These are phyloP conservation scores for Agrilus planipennis DNA, from an alignment of 1,140 invertebrate genomes.

Conservation along the genomic window DNA sequence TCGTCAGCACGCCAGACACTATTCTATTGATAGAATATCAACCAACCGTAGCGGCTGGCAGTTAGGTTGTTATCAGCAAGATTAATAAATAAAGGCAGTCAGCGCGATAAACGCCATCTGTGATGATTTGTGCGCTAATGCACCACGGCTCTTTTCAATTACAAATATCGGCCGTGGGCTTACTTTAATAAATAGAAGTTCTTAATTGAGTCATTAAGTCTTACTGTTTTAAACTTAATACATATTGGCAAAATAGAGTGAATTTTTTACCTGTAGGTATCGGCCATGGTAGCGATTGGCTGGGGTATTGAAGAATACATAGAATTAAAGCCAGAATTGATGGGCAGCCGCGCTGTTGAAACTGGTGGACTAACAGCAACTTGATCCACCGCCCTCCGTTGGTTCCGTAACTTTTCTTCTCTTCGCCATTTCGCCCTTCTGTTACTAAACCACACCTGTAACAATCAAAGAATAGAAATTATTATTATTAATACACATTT, in stretches of 20 bases:
- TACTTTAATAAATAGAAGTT: too few species aligned
- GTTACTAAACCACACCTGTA: conserved; percentile 96
- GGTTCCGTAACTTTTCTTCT: conserved; percentile 92
- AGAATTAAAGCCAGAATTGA: conserved; percentile 68
- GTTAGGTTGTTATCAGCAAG: too few species aligned
- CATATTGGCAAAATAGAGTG: not conserved
- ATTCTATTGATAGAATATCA: too few species aligned
- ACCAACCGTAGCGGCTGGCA: too few species aligned
- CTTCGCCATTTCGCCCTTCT: conserved; percentile 95
- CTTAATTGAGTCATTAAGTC: too few species aligned
- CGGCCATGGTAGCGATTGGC: conserved; percentile 69
- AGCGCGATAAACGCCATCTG: too few species aligned
- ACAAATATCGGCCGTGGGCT: too few species aligned
- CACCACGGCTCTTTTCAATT: too few species aligned
- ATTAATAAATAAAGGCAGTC: too few species aligned
- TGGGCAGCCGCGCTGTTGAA: conserved; percentile 44
- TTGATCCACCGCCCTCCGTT: conserved; percentile 50
- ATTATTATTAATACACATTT: conserved; percentile 8
- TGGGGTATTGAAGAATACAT: conserved; percentile 79
- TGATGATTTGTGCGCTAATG: too few species aligned
- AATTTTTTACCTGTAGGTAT: conserved; percentile 61
- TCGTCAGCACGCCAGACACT: too few species aligned
- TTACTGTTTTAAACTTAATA: too few species aligned
- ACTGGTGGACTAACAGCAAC: conserved; percentile 41
- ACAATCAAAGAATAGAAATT: conserved; percentile 15